These are phyloP conservation scores for Eurytoma californica DNA, from an alignment of 2,888 invertebrate species.

Conservation along the genomic window DNA sequence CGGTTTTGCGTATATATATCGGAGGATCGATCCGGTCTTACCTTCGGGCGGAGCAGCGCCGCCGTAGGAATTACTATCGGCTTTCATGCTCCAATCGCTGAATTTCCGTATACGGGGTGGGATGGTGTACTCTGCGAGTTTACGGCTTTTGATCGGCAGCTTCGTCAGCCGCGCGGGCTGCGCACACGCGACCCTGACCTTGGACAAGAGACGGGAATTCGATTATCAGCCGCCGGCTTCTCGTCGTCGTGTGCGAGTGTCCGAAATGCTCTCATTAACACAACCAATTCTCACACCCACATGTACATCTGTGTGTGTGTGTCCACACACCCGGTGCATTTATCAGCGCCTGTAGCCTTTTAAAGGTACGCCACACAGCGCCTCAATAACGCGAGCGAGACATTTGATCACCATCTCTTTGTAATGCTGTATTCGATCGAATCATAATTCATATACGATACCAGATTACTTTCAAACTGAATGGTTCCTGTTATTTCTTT, in stretches of 20 bases:
- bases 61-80: conserved; percentile 16
- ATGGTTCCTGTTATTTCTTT: conserved; percentile 22
- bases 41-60: not conserved
- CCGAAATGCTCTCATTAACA: conserved; percentile 32
- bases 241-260: not conserved
- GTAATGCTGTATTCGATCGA: conserved; percentile 2
- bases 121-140: not conserved
- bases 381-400: not conserved
- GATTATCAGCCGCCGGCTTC: conserved; percentile 19
- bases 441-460: conserved; percentile 4
- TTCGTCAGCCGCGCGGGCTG: not conserved
- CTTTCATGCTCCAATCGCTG: conserved; percentile 17
- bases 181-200: conserved; percentile 22
- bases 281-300: not conserved
- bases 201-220: not conserved
- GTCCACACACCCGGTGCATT: not conserved
- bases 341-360: not conserved
- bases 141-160: conserved; percentile 26
- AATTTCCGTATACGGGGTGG: conserved; percentile 12
- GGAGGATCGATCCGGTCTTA: not conserved
- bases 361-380: not conserved
- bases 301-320: not conserved
- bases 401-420: conserved; percentile 21
- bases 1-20: too few relatives aligned
- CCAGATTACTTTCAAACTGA: conserved; percentile 18